A percentile compares a stretch with the other conserved stretches of the same genome.
These are phyloP conservation scores for Cricetomys ansorgei DNA, from an alignment of 2,113 vertebrate genomes.

Conservation along the genomic window DNA sequence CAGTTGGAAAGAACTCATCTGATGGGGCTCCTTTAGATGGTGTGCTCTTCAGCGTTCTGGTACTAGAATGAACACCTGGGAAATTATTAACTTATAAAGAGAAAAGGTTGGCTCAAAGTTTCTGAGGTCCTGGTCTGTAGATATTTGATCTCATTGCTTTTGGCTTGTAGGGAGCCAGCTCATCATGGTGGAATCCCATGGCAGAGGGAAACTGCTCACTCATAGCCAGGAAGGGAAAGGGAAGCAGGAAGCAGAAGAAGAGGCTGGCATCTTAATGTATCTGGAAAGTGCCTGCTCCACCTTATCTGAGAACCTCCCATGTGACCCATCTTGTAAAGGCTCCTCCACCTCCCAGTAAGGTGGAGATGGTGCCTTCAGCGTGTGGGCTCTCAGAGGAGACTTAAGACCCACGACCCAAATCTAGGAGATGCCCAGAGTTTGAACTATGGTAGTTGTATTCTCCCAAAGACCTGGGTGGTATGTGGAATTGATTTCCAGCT, in stretches of 20 bases:
- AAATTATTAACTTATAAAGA: background rate
- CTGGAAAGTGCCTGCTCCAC: background rate
- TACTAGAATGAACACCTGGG: no score
- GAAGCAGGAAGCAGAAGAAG: background rate
- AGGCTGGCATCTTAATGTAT: background rate
- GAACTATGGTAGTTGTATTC: rapidly evolving
- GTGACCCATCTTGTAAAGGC: background rate
- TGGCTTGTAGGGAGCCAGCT: background rate
- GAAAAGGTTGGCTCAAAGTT: background rate
- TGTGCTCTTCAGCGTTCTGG: background rate
- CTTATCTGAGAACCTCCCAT: background rate
- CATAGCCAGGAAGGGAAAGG: background rate
- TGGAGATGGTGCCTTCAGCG: background rate
- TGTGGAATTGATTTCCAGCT: no score
- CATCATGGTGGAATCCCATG: background rate
- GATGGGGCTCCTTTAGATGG: background rate
- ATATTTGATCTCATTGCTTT: background rate
- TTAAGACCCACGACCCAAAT: background rate
- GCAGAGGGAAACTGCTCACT: background rate
- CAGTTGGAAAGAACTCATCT: background rate
- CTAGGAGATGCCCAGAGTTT: background rate
- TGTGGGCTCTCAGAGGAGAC: background rate
- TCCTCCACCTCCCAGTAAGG: background rate
- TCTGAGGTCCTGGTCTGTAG: rapidly evolving
- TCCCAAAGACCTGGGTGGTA: background rate